Evolutionary conservation across 2,113 vertebrate species (phyloP), one percentile per base, ranked within the genome.

Genomic region (Piaya cayana): DNA sequence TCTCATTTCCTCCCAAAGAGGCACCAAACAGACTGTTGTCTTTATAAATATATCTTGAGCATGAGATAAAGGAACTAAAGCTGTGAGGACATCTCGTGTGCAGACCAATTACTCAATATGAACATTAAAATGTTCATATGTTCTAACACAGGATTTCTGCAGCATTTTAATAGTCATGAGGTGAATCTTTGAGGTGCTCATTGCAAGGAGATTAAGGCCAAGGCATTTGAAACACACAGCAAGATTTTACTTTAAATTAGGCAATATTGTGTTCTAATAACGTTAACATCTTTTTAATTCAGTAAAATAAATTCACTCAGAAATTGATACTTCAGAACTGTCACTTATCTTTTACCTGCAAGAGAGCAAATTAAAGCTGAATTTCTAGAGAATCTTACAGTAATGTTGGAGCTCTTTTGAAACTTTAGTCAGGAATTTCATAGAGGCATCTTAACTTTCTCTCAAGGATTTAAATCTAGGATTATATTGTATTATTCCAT

Each of bases 201-300:
- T 83, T 95, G 80, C 80, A 84, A 74, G 71, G 80, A 95, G 86
- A 94, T 93, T 94, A 94, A 93, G 82, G 25, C 47, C 74, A 45
- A 59, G 56, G 69, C 39, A 52, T 56, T 80, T 88, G 79, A 90
- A 96, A 75, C 37, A 37, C 42, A 26, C 56, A 64, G 70, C 0
- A 21, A 83, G 90, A 29, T 86, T 90, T 88, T 67, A 86, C 53
- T 74, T 95, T 86, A 93, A 90, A 93, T 95, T 92, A 90, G 60
- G 36, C 39, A 75, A 37, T 39, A 86, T 81, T 90, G 68, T 93
- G 52, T 77, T 88, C 47, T 83, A 90, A 88, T 86, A 90, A 86
- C 81, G 56, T 62, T 86, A 81, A 93, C 94, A 96, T 8, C 71
- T 86, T 94, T 49, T 90, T 94, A 95, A 96, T 96, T 87, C 82